Evolutionary conservation across 2,888 invertebrate species (phyloP), one percentile per base, ranked within the genome.

Genomic region (Periphyllus acericola): DNA sequence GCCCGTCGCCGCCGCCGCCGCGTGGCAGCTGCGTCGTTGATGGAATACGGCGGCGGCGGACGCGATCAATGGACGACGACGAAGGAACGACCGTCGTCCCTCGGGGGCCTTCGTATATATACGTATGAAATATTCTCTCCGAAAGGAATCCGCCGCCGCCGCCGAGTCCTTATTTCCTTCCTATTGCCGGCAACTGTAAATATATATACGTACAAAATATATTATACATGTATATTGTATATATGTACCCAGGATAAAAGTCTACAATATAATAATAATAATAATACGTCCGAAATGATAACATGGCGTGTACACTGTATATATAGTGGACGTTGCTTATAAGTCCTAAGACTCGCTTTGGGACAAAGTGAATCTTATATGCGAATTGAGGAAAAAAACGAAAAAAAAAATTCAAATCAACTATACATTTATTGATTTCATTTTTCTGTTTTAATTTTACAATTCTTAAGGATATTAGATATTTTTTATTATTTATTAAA

Each of bases 21-120:
- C 55, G 34, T n/a, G 46, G 66, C 84, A 75, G 84, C 84, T 84
- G 79, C 86, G 75, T 75, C 83, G 60, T 75, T 40, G 75, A 66
- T 40, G 83, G 32, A 55, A 83, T 36, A 60, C 79, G 78, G 72
- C 79, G 71, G 55, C 86, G 52, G 79, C 55, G 46, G 55, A 80
- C 29, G 60, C 68, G 78, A 85, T 83, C 83, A 85, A 85, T 78
- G 85, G 52, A 75, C 29, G 66, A 17, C 40, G 46, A 5, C 46
- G 36, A 25, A 78, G 68, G 68, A 78, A 46, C 78, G 8, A 55
- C 29, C 72, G 83, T 21, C 36, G 55, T 75, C 60, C 74, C 83
- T 83, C 80, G 21, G 72, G 40, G 75, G 17, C 75, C 29, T 29
- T n/a, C 52, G 71, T n/a, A 14, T 25, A 29, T 52, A 82, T 52